These are phyloP conservation scores for Yoshiicerus persimilis DNA, from an alignment of 1,140 invertebrate genomes.

Conservation along the genomic window DNA sequence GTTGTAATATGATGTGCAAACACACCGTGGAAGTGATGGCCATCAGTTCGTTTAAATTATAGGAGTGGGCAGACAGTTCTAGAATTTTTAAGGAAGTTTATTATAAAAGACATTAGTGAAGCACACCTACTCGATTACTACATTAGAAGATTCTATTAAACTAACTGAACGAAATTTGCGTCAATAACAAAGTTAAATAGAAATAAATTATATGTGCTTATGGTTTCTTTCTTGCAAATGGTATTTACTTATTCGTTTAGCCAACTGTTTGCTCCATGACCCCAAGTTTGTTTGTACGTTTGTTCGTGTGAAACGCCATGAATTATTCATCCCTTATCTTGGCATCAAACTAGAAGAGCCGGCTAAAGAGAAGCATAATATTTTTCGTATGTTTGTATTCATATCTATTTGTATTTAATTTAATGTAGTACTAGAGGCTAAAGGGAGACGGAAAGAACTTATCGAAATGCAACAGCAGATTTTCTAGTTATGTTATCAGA, in stretches of 20 bases:
- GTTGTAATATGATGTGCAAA: neutral
- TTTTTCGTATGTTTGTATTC: neutral
- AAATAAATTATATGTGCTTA: neutral
- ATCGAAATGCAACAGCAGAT: constrained; percentile 4
- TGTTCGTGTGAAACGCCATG: constrained; percentile 29
- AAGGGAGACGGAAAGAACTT: neutral
- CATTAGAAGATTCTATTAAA: neutral
- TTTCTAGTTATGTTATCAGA: neutral
- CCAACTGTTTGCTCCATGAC: neutral
- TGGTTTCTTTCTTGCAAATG: neutral
- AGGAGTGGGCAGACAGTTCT: neutral
- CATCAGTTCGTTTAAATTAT: neutral
- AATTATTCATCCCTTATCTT: constrained; percentile 32
- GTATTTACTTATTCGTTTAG: neutral
- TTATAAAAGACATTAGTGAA: neutral
- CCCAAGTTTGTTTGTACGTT: neutral
- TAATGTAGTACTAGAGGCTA: neutral
- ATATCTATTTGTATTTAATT: neutral
- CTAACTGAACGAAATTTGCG: neutral
- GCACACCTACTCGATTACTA: neutral
- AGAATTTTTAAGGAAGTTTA: neutral
- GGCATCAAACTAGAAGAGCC: constrained; percentile 4
- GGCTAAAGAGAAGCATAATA: neutral
- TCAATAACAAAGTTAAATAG: neutral
- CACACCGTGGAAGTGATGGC: neutral